Evolutionary conservation across 2,888 invertebrate genomes (phyloP).

Genomic region (Pterostichus niger): DNA sequence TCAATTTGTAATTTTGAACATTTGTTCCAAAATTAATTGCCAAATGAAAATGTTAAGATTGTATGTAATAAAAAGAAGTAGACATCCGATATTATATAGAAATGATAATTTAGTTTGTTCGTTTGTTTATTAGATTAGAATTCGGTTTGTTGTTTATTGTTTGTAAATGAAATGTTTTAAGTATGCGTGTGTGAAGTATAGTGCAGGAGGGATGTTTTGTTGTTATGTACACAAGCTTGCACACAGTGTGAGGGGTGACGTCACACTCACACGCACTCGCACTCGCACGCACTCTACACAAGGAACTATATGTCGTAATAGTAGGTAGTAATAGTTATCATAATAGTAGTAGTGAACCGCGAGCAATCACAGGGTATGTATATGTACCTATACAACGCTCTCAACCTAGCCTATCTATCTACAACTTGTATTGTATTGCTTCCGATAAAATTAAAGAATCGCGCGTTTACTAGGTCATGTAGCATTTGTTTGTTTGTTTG

Average conservation of each 20-base stretch:
- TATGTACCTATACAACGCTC: conserved; percentile 55
- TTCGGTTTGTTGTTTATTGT: conserved; percentile 37
- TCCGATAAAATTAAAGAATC: conserved; percentile 20
- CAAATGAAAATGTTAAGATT: too few species aligned
- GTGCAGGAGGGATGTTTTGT: background rate
- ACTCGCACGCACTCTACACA: conserved; percentile 61
- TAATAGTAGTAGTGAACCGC: conserved; percentile 66
- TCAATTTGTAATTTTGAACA: too few species aligned
- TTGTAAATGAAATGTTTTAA: background rate
- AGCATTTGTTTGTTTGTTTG: background rate
- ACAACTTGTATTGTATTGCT: conserved; percentile 58
- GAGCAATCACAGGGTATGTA: conserved; percentile 66
- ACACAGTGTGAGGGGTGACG: conserved; percentile 22
- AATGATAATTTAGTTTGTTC: background rate
- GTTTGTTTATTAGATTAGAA: conserved; percentile 24
- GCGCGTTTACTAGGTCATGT: conserved; percentile 6
- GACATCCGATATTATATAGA: background rate
- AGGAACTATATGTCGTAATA: conserved; percentile 65
- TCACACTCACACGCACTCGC: conserved; percentile 30
- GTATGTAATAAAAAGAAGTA: too few species aligned
- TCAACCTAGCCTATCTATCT: conserved; percentile 37
- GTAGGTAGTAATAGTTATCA: conserved; percentile 55
- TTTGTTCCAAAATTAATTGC: too few species aligned
- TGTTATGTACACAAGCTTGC: conserved; percentile 60
- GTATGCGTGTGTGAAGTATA: conserved; percentile 45